Evolutionary conservation across 2,888 invertebrate genomes (phyloP).

Genomic region (Resseliella maxima): DNA sequence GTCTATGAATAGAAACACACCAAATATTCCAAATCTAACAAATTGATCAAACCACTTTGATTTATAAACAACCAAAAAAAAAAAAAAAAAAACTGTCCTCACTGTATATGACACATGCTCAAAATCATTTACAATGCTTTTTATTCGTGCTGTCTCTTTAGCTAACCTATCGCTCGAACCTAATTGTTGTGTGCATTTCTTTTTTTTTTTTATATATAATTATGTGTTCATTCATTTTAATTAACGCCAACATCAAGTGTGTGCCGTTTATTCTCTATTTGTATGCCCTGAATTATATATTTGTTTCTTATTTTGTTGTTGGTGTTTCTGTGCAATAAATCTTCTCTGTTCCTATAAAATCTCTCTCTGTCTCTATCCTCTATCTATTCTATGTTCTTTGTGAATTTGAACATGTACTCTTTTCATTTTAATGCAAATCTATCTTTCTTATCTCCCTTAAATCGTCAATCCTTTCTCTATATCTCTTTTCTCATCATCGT

Average conservation of each 20-base stretch:
- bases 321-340: slow-evolving; percentile 36
- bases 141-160: slow-evolving; percentile 12
- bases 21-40: background rate
- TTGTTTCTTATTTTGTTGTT: background rate
- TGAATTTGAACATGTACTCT: background rate
- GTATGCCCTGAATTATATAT: background rate
- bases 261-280: background rate
- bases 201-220: background rate
- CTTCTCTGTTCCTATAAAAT: background rate
- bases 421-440: background rate
- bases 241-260: background rate
- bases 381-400: slow-evolving; percentile 38
- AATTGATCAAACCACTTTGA: too few species aligned
- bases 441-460: background rate
- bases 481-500: background rate
- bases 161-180: background rate
- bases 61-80: background rate
- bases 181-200: slow-evolving; percentile 30
- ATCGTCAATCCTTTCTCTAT: background rate
- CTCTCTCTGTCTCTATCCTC: background rate
- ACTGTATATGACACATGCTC: background rate
- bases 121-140: background rate
- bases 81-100: background rate
- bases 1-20: slow-evolving; percentile 27
- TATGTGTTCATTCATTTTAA: slow-evolving; percentile 25